Evolutionary conservation across 2,113 vertebrate species (phyloP).

Genomic region (Spilogale gracilis): DNA sequence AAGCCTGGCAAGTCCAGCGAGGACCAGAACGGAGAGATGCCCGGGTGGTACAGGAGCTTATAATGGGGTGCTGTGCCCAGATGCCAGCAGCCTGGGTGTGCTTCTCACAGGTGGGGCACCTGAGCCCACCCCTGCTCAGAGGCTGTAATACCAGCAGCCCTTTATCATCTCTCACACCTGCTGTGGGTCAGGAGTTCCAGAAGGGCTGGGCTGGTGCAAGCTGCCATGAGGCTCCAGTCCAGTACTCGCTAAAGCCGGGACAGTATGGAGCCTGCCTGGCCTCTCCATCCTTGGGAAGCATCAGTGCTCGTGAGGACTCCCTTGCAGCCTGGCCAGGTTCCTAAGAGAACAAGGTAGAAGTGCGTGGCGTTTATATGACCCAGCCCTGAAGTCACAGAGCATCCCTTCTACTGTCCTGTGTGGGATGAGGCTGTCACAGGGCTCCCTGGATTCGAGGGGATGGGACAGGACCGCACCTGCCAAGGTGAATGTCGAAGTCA

Average conservation of each 20-base stretch:
- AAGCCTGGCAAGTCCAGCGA: not conserved
- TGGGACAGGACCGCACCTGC: not conserved
- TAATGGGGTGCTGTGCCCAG: not conserved
- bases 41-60: not conserved
- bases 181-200: not conserved
- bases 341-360: not conserved
- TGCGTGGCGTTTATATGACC: not conserved
- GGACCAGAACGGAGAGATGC: not conserved
- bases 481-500: not conserved
- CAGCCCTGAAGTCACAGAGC: not conserved
- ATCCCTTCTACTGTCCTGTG: not conserved
- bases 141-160: not conserved
- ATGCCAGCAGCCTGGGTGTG: not conserved
- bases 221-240: fast-evolving
- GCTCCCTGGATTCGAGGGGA: not conserved
- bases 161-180: not conserved
- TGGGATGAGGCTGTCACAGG: not conserved
- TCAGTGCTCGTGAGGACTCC: not conserved
- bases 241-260: not conserved
- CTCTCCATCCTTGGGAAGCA: not conserved
- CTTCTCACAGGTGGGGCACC: not conserved
- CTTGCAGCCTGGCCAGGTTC: not conserved
- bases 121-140: not conserved
- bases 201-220: not conserved
- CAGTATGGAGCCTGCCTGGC: not conserved